A percentile compares a stretch with the other conserved stretches of the same genome.
phyloP scores from a whole-genome alignment of 2,797 vertebrate genomes.

The Malacoctenus gilli region DNA sequence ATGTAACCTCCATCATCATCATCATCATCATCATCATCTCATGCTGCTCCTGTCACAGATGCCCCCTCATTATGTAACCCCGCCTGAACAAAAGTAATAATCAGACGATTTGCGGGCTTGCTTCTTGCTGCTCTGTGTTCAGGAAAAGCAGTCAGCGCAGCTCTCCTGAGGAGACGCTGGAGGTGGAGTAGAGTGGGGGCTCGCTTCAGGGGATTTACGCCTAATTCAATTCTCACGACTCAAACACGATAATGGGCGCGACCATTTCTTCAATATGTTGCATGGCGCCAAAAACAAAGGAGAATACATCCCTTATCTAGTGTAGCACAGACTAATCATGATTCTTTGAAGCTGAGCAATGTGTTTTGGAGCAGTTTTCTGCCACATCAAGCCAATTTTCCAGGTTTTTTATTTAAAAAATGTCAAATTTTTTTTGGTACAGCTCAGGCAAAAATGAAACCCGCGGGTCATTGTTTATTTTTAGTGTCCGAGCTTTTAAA shows the following conservation, averaged over 20 bases:
- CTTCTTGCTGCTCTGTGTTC: conserved; percentile 46
- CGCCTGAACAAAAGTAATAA: conserved; percentile 51
- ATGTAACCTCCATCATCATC: conserved; percentile 59
- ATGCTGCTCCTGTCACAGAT: conserved; percentile 52
- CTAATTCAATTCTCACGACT: conserved; percentile 50
- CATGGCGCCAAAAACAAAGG: conserved; percentile 20
- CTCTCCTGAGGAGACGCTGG: conserved; percentile 51
- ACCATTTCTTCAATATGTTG: conserved; percentile 24
- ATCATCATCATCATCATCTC: conserved; percentile 48
- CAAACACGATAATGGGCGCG: conserved; percentile 29
- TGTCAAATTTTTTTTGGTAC: too few relatives aligned
- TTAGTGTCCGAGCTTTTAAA: too few relatives aligned
- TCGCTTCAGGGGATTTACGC: conserved; percentile 20
- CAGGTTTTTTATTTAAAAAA: too few relatives aligned
- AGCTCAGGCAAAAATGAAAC: too few relatives aligned
- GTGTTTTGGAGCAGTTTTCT: too few relatives aligned
- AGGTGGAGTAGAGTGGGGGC: conserved; percentile 16
- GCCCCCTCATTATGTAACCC: conserved; percentile 62
- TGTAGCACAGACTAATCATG: conserved; percentile 14
- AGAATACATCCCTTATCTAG: conserved; percentile 32
- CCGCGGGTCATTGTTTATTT: too few relatives aligned
- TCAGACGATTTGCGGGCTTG: conserved; percentile 52
- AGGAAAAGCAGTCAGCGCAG: conserved; percentile 42
- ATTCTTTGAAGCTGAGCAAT: too few relatives aligned
- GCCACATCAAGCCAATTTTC: too few relatives aligned